These are phyloP conservation scores for Pandemis cinnamomeana DNA, from an alignment of 2,888 invertebrate genomes.

Conservation along the genomic window DNA sequence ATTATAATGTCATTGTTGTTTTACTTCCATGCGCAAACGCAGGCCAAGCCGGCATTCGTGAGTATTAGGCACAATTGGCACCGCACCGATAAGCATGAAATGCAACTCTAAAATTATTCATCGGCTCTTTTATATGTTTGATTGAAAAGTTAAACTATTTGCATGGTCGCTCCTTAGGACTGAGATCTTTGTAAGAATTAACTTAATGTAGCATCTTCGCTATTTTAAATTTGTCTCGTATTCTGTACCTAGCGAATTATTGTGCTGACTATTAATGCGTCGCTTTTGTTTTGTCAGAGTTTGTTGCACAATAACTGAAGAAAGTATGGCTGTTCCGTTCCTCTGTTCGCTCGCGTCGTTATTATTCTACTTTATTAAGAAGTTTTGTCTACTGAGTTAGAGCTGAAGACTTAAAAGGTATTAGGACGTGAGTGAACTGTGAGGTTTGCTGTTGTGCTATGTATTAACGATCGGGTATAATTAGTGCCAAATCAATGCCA, in stretches of 20 bases:
- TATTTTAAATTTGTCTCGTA: neutral
- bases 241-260: slow-evolving; percentile 8
- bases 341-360: neutral
- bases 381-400: neutral
- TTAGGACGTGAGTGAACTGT: neutral
- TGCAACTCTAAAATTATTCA: slow-evolving; percentile 24
- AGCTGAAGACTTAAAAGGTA: neutral
- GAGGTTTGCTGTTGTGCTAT: neutral
- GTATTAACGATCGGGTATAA: neutral
- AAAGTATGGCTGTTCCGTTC: neutral
- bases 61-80: slow-evolving; percentile 57
- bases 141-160: neutral
- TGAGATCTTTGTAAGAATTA: slow-evolving; percentile 2
- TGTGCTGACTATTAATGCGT: neutral
- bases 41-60: slow-evolving; percentile 79
- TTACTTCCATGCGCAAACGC: slow-evolving; percentile 68
- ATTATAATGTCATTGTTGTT: slow-evolving; percentile 48
- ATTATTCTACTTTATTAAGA: neutral
- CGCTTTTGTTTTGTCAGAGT: slow-evolving; percentile 11
- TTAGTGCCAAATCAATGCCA: neutral
- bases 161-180: slow-evolving; percentile 23
- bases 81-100: slow-evolving; percentile 45
- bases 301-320: neutral
- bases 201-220: slow-evolving; percentile 16
- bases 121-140: slow-evolving; percentile 9